Evolutionary conservation across 2,797 vertebrate species (phyloP), one percentile per base, ranked within the genome.

Genomic region (Spinus olivaceus): DNA sequence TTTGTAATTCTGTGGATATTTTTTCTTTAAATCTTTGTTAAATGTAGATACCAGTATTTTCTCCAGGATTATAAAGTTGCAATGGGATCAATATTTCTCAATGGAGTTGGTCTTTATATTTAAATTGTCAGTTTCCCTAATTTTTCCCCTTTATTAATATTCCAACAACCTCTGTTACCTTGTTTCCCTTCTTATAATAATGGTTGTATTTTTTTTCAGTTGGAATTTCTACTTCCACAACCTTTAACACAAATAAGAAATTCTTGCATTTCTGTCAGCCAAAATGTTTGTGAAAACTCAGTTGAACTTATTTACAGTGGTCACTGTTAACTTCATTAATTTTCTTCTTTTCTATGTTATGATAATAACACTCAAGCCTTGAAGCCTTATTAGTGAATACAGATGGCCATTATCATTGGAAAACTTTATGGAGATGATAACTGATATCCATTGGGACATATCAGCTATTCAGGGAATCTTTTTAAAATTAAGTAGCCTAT

Each of bases 331-430:
- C 28, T 67, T 33, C 18, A 30, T 53, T 54, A 19, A 3, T 12
- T 70, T 90, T 65, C 13, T 49, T 82, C 10, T 76, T 76, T 63
- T 59, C 25, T 53, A 1, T 63, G 12, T 76, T 61, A 54, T 61
- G 33, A 30, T n/a, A 9, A 13, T 49, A 56, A 41, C 14, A 59
- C 7, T 65, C 24, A 42, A 14, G 24, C 33, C 17, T 69, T 85
- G 37, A 81, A 81, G 74, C 2, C 1, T 56, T 70, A 7, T 39
- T 81, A 54, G 8, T n/a, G 8, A 81, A 61, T 22, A 61, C 8
- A 91, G 12, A 69, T 47, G n/a, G 5, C 2, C 8, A 3, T 54
- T 27, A 39, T 2, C 14, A 54, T 16, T 0, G 0, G 27, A 23
- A 1, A 81, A 3, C 10, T 33, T 72, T 12, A 50, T 21, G 37